These are phyloP conservation scores for Lytechinus pictus DNA, from an alignment of 35 echinoderm and acorn worm genomes.

Conservation along the genomic window DNA sequence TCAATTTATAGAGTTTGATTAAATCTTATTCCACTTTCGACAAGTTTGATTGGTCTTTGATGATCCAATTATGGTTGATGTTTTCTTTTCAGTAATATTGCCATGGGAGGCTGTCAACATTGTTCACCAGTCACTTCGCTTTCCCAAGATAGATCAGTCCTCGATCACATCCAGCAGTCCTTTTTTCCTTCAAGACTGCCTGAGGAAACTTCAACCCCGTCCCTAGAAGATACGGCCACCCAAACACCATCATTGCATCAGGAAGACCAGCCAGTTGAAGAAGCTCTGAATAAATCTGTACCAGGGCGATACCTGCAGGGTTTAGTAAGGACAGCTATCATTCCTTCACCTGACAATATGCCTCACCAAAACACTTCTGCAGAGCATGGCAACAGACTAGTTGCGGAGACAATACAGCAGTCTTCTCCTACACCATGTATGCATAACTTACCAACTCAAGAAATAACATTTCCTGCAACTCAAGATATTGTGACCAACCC, in stretches of 20 bases:
- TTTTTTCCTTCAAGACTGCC: not conserved
- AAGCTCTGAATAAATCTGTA: not conserved
- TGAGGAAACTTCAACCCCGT: not conserved
- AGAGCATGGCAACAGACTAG: not conserved
- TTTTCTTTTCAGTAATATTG: not conserved
- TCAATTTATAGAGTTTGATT: too few species aligned
- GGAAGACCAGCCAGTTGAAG: not conserved
- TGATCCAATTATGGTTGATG: not conserved
- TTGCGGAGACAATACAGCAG: too few species aligned
- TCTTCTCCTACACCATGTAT: not conserved
- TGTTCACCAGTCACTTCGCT: not conserved
- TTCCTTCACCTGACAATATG: not conserved
- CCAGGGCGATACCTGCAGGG: not conserved
- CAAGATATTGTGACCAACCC: not conserved
- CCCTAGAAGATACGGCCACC: not conserved
- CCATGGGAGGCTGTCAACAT: not conserved
- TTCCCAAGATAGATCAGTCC: not conserved
- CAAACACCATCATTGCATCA: not conserved
- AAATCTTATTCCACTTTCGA: too few species aligned
- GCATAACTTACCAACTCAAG: not conserved
- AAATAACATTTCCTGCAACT: not conserved
- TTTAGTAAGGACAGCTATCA: not conserved
- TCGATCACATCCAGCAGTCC: not conserved
- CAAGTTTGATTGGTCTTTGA: not conserved
- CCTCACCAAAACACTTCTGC: not conserved